Percentiles rank a stretch among this genome's conserved stretches.
phyloP scores from a whole-genome alignment of 2,888 invertebrate genomes.

The Brenthis ino region DNA sequence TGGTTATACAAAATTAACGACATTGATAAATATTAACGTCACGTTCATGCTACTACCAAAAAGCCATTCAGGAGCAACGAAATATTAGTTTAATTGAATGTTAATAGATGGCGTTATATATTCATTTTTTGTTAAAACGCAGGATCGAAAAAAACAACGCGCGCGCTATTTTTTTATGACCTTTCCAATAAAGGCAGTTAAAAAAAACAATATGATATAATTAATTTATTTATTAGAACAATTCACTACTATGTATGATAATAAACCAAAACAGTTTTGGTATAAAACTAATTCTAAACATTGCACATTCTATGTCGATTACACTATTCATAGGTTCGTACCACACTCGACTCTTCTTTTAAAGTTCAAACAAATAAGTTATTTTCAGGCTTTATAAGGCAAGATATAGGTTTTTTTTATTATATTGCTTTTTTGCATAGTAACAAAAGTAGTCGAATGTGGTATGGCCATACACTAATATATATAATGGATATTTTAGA shows the following conservation, averaged over 20 bases:
- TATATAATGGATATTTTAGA: slow-evolving; percentile 25
- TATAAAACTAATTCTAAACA: slow-evolving; percentile 70
- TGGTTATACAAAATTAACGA: too few relatives aligned
- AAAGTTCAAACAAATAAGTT: background rate
- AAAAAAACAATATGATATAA: slow-evolving; percentile 38
- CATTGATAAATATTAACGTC: too few relatives aligned
- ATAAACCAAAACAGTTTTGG: slow-evolving; percentile 74
- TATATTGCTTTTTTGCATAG: too few relatives aligned
- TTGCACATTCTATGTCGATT: slow-evolving; percentile 71
- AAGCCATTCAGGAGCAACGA: too few relatives aligned
- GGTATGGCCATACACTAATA: slow-evolving; percentile 25
- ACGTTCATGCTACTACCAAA: too few relatives aligned
- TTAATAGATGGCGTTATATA: too few relatives aligned
- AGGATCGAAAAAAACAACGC: background rate
- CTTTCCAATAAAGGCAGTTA: background rate
- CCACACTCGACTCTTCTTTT: slow-evolving; percentile 27
- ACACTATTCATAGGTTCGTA: slow-evolving; percentile 38
- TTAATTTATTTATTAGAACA: slow-evolving; percentile 73
- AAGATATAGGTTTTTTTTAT: too few relatives aligned
- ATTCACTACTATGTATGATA: slow-evolving; percentile 78
- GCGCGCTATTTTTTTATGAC: background rate
- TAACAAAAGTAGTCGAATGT: slow-evolving; percentile 11
- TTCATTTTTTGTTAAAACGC: too few relatives aligned
- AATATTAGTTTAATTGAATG: too few relatives aligned
- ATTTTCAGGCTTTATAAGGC: background rate